Base-by-base conservation (phyloP, 2,888 invertebrate species). In the Agrotis puta region DNA sequence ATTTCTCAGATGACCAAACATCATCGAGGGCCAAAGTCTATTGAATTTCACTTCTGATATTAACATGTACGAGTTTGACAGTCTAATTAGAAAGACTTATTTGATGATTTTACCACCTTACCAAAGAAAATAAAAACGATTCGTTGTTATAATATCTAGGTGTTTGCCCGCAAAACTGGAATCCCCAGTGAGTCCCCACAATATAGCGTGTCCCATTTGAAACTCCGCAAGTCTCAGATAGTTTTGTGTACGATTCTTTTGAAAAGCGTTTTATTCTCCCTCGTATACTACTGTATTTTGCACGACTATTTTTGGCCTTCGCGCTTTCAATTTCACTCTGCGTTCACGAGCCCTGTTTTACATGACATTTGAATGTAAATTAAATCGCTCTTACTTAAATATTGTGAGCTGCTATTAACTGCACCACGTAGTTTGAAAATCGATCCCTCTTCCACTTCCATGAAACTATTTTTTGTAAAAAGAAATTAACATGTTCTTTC, bases 271-370 rank as follows among this genome's bases (percentile, higher is more conserved):
- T 79, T 79, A 56, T 64, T 68, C 68, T 66, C 64, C 27, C 63
- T 77, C 71, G 66, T 73, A 58, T 75, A 45, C 45, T 45, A n/a
- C n/a, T 16, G 45, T 54, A 77, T 74, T 76, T 82, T 77, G 50
- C 62, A 67, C 64, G 77, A 79, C 67, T 83, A 74, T 83, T 77
- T 78, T 77, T 70, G 68, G 73, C 27, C 58, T 67, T 20, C 16
- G 57, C 72, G 74, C 77, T 84, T 84, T 84, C 84, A 82, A 81
- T 84, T 84, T 79, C 79, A 51, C 71, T 50, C 66, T 70, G 68
- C 56, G 24, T 71, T 78, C 64, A 22, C 57, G 65, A 70, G 51
- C 54, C 47, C 65, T 64, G 61, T 64, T 85, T 82, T 77, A 65
- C 79, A 81, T 84, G 65, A 54, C 50, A 70, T 78, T 85, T 65